A percentile compares a stretch with the other conserved stretches of the same genome.
These are phyloP conservation scores for Acrossocheilus wenchowensis DNA, from an alignment of 2,797 vertebrate genomes.

Conservation along the genomic window DNA sequence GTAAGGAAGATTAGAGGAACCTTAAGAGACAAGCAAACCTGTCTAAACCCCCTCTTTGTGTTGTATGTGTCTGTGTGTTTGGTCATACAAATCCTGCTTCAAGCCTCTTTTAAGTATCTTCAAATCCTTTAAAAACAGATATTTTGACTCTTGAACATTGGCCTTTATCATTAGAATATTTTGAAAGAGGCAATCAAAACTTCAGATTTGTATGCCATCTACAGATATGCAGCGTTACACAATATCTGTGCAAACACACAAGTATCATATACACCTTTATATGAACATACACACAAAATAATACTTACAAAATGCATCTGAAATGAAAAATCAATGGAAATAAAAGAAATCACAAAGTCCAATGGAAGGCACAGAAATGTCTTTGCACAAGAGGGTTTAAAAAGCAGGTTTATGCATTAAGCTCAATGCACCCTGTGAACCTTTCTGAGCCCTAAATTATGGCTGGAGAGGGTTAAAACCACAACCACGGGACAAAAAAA, in stretches of 20 bases:
- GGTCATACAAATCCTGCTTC: slow-evolving; percentile 72
- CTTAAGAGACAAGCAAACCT: slow-evolving; percentile 54
- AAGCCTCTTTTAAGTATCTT: background rate
- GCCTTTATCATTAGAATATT: background rate
- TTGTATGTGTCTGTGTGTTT: slow-evolving; percentile 82
- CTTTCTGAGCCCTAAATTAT: slow-evolving; percentile 49
- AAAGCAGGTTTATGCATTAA: slow-evolving; percentile 63
- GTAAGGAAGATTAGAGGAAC: slow-evolving; percentile 35
- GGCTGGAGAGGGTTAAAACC: slow-evolving; percentile 76
- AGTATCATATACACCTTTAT: slow-evolving; percentile 76
- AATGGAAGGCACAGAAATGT: slow-evolving; percentile 49
- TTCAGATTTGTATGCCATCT: slow-evolving; percentile 73
- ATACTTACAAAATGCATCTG: slow-evolving; percentile 64
- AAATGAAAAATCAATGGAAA: slow-evolving; percentile 44
- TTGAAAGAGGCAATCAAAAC: slow-evolving; percentile 48
- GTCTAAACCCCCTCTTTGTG: slow-evolving; percentile 73
- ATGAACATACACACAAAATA: slow-evolving; percentile 83
- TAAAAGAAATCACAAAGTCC: slow-evolving; percentile 55
- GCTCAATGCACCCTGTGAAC: slow-evolving; percentile 60
- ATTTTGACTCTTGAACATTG: background rate
- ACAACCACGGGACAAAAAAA: slow-evolving; percentile 64
- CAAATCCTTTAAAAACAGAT: background rate
- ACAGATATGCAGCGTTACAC: slow-evolving; percentile 66
- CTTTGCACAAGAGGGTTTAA: slow-evolving; percentile 62
- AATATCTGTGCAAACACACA: slow-evolving; percentile 77